A percentile compares a stretch with the other conserved stretches of the same genome.
These are phyloP conservation scores for Villa cingulata DNA, from an alignment of 2,888 invertebrate genomes.

Conservation along the genomic window DNA sequence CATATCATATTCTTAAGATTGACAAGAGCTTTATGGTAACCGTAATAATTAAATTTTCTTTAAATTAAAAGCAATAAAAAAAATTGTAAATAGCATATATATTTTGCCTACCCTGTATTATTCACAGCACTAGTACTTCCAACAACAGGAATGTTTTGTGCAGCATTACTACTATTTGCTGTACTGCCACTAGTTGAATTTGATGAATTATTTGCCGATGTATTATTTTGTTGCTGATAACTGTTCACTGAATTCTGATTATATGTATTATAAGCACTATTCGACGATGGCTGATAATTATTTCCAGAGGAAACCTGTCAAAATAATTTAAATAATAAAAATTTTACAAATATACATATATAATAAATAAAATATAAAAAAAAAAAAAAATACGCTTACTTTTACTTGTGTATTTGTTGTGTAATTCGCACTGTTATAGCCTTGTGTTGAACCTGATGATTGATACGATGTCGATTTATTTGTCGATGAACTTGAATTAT, in stretches of 20 bases:
- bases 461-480: constrained; percentile 30
- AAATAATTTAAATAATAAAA: not conserved
- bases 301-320: constrained; percentile 28
- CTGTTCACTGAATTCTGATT: constrained; percentile 34
- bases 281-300: constrained; percentile 31
- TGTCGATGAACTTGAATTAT: constrained; percentile 24
- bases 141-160: constrained; percentile 37
- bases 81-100: not conserved
- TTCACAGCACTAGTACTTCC: constrained; percentile 27
- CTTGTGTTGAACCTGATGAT: constrained; percentile 27
- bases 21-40: no score
- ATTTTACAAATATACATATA: no score
- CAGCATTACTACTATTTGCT: constrained; percentile 19
- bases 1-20: not conserved
- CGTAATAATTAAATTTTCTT: no score
- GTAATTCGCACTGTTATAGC: constrained; percentile 32
- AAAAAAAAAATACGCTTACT: not conserved
- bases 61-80: not conserved
- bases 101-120: constrained; percentile 28
- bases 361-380: no score
- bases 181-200: constrained; percentile 15
- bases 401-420: constrained; percentile 29
- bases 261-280: constrained; percentile 28
- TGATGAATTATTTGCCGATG: constrained; percentile 10
- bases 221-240: constrained; percentile 29